phyloP scores from a whole-genome alignment of 92 coral and sea anemone genomes.

The Palythoa caribaeorum region DNA sequence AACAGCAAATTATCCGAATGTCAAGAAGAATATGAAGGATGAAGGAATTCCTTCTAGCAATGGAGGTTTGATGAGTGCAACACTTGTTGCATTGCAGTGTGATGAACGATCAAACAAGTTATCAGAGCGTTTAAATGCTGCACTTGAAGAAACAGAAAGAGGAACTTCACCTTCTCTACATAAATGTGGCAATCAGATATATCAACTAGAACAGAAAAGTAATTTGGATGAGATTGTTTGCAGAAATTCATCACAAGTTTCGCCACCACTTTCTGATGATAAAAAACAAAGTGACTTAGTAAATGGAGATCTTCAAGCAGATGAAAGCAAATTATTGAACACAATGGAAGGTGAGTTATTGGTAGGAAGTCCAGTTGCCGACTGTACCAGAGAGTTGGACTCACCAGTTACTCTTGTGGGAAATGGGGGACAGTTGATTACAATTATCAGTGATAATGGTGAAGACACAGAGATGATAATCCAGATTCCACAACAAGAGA shows the following conservation, averaged over 20 bases:
- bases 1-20: neutral
- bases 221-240: neutral
- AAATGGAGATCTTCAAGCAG: neutral
- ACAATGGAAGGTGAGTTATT: slow-evolving; percentile 2
- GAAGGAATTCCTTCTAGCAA: neutral
- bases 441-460: neutral
- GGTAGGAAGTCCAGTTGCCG: neutral
- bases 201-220: slow-evolving; percentile 7
- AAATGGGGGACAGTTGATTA: neutral
- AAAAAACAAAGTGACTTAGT: neutral
- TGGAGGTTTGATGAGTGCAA: neutral
- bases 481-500: slow-evolving; percentile 3
- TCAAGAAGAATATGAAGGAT: neutral
- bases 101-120: neutral
- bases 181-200: neutral
- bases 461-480: slow-evolving; percentile 13
- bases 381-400: neutral
- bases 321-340: neutral
- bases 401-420: slow-evolving; percentile 2
- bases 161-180: neutral
- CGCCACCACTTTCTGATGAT: slow-evolving; percentile 2
- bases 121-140: slow-evolving; percentile 3
- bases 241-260: slow-evolving; percentile 21
- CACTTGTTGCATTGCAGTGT: neutral
- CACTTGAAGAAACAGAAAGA: neutral